Conservation (phyloP, 2,888 invertebrate genomes). For the Platycnemis pennipes region DNA sequence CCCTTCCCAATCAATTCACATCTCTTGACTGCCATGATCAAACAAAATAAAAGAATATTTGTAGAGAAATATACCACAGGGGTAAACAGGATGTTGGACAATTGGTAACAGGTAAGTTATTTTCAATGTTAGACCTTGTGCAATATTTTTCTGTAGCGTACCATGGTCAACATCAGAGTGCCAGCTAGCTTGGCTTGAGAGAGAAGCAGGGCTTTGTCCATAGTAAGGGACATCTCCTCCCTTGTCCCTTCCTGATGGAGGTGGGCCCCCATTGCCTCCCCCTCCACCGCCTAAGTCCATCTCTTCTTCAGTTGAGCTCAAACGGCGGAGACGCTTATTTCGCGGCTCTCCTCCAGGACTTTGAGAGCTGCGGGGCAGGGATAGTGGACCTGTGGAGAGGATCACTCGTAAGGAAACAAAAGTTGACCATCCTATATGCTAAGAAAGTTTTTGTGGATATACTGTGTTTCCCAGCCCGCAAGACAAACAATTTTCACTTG, state of each 20-base stretch:
- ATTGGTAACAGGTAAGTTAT: constrained; percentile 45
- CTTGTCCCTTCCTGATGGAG: constrained; percentile 77
- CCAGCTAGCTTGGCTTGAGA: constrained; percentile 79
- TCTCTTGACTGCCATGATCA: constrained; percentile 30
- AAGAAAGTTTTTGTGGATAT: too few species aligned
- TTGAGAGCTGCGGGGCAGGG: constrained; percentile 78
- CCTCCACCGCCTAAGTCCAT: constrained; percentile 77
- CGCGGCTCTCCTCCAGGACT: constrained; percentile 79
- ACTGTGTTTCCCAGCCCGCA: too few species aligned
- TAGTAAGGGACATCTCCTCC: constrained; percentile 79
- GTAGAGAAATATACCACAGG: not conserved
- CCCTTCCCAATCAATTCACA: not conserved
- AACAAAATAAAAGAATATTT: constrained; percentile 28
- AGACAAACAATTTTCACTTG: too few species aligned
- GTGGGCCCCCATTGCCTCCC: constrained; percentile 70
- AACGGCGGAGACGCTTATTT: constrained; percentile 80
- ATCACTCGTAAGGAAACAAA: not conserved
- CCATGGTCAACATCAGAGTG: constrained; percentile 81
- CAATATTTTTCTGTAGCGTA: constrained; percentile 73
- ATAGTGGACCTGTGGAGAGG: constrained; percentile 77
- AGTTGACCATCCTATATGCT: too few species aligned
- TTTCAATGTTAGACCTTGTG: not conserved
- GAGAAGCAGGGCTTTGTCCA: constrained; percentile 80
- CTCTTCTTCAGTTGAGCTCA: constrained; percentile 81
- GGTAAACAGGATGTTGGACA: constrained; percentile 10